Percentiles rank a stretch among this genome's conserved stretches.
phyloP scores from a whole-genome alignment of 2,888 invertebrate genomes.

The Leucoma salicis region DNA sequence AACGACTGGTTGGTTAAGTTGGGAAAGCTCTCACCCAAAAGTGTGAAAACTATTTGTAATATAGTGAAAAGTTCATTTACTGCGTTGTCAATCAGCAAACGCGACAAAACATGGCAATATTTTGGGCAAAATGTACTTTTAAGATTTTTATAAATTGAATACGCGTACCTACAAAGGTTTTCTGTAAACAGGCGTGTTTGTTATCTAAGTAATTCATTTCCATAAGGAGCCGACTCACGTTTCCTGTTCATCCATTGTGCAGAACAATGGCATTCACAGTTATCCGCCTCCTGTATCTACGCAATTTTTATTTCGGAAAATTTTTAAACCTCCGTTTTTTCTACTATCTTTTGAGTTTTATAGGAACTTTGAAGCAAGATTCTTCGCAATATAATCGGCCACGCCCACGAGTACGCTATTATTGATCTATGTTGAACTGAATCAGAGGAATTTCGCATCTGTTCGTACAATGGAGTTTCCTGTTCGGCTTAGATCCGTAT shows the following conservation, averaged over 20 bases:
- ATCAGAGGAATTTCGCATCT: slow-evolving; percentile 77
- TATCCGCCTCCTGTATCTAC: slow-evolving; percentile 30
- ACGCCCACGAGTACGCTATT: slow-evolving; percentile 67
- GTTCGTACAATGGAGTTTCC: slow-evolving; percentile 73
- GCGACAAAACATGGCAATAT: too few relatives aligned
- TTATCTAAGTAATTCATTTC: slow-evolving; percentile 14
- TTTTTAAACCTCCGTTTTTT: slow-evolving; percentile 26
- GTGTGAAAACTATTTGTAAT: too few relatives aligned
- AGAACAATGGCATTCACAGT: slow-evolving; percentile 14
- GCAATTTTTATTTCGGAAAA: slow-evolving; percentile 34
- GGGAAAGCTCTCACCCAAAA: too few relatives aligned
- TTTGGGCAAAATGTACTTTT: too few relatives aligned
- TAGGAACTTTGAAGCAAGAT: slow-evolving; percentile 47
- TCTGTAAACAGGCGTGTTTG: slow-evolving; percentile 14
- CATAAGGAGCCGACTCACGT: slow-evolving; percentile 17
- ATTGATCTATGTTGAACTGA: slow-evolving; percentile 40
- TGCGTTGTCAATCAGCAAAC: too few relatives aligned
- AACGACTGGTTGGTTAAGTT: too few relatives aligned
- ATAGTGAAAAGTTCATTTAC: too few relatives aligned
- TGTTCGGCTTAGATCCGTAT: slow-evolving; percentile 79
- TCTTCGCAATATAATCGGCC: slow-evolving; percentile 59
- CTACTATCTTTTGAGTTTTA: slow-evolving; percentile 32
- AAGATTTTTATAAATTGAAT: too few relatives aligned
- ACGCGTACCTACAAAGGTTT: slow-evolving; percentile 6
- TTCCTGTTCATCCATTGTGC: slow-evolving; percentile 22